A percentile compares a stretch with the other conserved stretches of the same genome.
These are phyloP conservation scores for Otolemur crassicaudatus DNA, from an alignment of 2,797 vertebrate genomes.

Conservation along the genomic window DNA sequence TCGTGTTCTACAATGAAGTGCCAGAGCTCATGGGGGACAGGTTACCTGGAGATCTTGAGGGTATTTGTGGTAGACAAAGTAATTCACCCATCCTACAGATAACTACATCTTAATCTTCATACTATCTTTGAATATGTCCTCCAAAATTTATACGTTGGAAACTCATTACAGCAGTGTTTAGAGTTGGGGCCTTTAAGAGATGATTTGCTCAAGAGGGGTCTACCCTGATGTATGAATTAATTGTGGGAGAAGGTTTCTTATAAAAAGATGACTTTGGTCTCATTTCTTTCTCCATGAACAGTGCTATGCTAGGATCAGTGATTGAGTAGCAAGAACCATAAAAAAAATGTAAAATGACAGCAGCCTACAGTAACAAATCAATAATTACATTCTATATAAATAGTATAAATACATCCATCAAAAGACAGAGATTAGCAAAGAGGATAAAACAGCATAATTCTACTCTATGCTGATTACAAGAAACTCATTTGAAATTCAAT, in stretches of 20 bases:
- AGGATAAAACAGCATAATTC: not conserved
- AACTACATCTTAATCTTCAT: not conserved
- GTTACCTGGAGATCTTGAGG: not conserved
- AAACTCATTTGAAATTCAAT: not conserved
- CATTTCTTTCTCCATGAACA: not conserved
- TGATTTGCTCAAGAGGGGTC: not conserved
- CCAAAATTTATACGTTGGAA: not conserved
- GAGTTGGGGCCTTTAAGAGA: not conserved
- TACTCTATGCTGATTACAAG: not conserved
- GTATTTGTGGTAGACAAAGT: not conserved
- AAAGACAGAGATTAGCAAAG: not conserved
- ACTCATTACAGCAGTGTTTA: not conserved
- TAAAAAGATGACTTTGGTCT: not conserved
- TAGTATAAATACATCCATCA: not conserved
- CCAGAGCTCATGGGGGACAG: rapidly evolving
- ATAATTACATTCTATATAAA: not conserved
- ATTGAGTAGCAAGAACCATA: not conserved
- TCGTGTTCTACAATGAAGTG: not conserved
- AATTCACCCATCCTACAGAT: not conserved
- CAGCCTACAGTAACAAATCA: not conserved
- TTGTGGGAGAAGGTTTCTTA: no score
- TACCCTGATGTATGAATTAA: not conserved
- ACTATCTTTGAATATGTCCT: not conserved
- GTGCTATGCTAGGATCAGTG: not conserved
- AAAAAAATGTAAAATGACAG: not conserved